A percentile compares a stretch with the other conserved stretches of the same genome.
Evolutionary conservation across 2,113 vertebrate species (phyloP).

Genomic region (Mormyrus iriodes): DNA sequence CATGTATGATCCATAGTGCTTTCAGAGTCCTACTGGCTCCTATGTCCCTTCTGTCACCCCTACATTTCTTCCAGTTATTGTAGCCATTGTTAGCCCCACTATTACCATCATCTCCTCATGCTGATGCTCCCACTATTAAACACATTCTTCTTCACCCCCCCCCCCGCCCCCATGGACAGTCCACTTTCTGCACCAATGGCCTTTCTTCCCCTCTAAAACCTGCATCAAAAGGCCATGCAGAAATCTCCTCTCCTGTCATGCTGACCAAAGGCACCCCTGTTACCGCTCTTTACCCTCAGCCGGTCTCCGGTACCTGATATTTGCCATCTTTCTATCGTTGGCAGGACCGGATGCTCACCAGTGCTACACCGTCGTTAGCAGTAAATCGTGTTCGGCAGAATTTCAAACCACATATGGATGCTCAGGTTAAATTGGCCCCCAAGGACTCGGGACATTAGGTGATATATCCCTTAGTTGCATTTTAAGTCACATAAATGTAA

Average conservation of each 20-base stretch:
- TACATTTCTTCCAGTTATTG: not conserved
- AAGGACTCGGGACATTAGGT: not conserved
- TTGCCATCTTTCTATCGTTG: not conserved
- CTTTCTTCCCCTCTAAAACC: not conserved
- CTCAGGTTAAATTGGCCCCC: conserved; percentile 7
- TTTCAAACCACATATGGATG: not conserved
- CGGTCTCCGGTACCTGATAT: not conserved
- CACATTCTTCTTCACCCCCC: not conserved
- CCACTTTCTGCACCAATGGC: not conserved
- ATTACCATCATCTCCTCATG: not conserved
- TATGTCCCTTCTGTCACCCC: not conserved
- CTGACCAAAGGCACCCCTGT: not conserved
- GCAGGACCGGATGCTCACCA: not conserved
- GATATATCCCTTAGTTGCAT: not conserved
- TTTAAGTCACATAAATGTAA: not conserved
- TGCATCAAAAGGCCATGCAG: not conserved
- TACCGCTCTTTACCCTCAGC: not conserved
- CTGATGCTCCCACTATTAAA: not conserved
- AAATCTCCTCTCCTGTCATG: not conserved
- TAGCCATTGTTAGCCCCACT: not conserved
- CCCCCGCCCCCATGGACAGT: not conserved
- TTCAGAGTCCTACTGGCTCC: not conserved
- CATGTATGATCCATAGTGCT: not conserved
- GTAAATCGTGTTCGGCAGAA: not conserved
- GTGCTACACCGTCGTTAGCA: not conserved